These are phyloP conservation scores for Actias luna DNA, from an alignment of 2,888 invertebrate genomes.

Conservation along the genomic window DNA sequence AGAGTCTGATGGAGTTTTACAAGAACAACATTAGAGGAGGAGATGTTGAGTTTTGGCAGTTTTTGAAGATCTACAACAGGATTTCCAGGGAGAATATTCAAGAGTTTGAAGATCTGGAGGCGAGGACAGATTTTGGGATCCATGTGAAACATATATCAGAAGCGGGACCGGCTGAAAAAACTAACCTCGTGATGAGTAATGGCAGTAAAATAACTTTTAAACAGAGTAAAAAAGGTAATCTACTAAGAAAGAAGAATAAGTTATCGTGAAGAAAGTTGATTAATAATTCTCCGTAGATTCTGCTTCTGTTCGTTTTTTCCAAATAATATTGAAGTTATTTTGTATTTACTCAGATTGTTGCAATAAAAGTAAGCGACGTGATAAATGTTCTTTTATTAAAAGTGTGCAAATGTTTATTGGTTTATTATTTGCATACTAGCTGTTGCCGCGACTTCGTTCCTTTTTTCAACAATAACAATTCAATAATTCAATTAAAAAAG, in stretches of 20 bases:
- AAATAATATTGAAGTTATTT: too few species aligned
- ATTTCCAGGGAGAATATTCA: constrained; percentile 58
- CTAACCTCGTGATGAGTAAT: neutral
- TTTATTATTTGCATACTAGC: too few species aligned
- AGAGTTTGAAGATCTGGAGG: constrained; percentile 56
- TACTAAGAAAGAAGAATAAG: neutral
- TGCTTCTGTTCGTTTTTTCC: too few species aligned
- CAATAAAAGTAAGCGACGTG: too few species aligned
- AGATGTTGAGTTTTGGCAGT: constrained; percentile 71
- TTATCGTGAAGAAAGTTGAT: neutral
- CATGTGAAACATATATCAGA: constrained; percentile 27
- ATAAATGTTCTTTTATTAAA: too few species aligned
- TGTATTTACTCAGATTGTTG: too few species aligned
- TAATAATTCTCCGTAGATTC: too few species aligned
- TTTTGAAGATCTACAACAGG: constrained; percentile 67
- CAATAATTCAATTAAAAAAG: too few species aligned
- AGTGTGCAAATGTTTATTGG: too few species aligned
- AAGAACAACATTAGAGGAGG: constrained; percentile 59
- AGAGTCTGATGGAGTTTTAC: constrained; percentile 58
- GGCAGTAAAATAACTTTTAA: neutral
- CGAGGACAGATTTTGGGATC: constrained; percentile 53
- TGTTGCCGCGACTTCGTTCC: too few species aligned
- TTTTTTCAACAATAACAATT: too few species aligned
- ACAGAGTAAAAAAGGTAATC: neutral
- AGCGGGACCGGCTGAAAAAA: neutral